phyloP scores from a whole-genome alignment of 2,888 invertebrate species.

The Nineta flava region DNA sequence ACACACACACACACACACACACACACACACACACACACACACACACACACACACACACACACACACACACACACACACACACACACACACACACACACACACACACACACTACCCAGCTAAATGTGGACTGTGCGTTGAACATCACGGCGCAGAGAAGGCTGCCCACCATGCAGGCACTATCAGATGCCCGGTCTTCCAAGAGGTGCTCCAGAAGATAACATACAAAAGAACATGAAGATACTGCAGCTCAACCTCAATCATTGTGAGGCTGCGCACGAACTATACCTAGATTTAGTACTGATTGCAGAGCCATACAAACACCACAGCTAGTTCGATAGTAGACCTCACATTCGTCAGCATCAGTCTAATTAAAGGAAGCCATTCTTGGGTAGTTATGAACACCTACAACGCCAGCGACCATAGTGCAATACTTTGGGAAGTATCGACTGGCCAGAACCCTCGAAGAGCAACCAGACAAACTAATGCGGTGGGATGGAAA shows the following conservation, averaged over 20 bases:
- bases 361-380: conserved; percentile 9
- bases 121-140: too few relatives aligned
- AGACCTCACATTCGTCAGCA: conserved; percentile 15
- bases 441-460: background rate
- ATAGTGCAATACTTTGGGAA: too few relatives aligned
- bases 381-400: conserved; percentile 10
- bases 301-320: conserved; percentile 11
- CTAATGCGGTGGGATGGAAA: conserved; percentile 3
- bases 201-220: conserved; percentile 7
- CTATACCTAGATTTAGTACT: conserved; percentile 8
- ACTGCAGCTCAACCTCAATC: conserved; percentile 8
- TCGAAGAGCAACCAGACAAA: conserved; percentile 3
- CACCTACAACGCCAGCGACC: conserved; percentile 12
- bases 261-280: too few relatives aligned
- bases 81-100: too few relatives aligned
- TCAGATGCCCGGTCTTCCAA: conserved; percentile 9
- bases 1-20: too few relatives aligned
- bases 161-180: conserved; percentile 6
- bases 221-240: too few relatives aligned
- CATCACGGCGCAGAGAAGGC: too few relatives aligned
- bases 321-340: conserved; percentile 13
- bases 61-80: too few relatives aligned
- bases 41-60: too few relatives aligned
- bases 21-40: too few relatives aligned
- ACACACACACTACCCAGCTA: too few relatives aligned